phyloP scores from a whole-genome alignment of 2,113 vertebrate species.

The Limnothrissa miodon region DNA sequence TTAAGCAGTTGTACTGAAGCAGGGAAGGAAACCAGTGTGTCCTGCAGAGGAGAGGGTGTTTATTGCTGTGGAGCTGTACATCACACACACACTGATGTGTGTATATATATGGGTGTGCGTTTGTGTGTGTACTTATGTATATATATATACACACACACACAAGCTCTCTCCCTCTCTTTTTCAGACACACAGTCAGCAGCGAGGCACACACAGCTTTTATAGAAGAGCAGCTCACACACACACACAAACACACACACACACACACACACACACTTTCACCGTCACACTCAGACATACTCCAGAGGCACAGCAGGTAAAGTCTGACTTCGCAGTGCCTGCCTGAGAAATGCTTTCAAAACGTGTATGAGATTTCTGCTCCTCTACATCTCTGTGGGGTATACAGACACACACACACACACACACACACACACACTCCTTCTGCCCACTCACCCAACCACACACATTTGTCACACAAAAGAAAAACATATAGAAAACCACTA shows the following conservation, averaged over 20 bases:
- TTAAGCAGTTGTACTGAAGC: not conserved
- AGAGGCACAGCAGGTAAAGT: not conserved
- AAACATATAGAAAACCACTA: not conserved
- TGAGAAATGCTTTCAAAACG: not conserved
- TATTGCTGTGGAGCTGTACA: not conserved
- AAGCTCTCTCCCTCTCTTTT: no score
- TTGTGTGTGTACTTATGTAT: no score
- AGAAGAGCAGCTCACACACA: not conserved
- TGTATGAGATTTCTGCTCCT: not conserved
- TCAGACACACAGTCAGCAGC: no score
- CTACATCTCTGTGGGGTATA: not conserved
- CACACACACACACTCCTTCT: not conserved
- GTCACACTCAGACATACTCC: not conserved
- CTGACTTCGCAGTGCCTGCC: constrained; percentile 6
- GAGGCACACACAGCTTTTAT: no score
- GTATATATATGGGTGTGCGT: no score
- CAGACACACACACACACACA: not conserved
- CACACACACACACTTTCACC: not conserved
- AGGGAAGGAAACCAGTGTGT: not conserved
- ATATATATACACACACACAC: no score
- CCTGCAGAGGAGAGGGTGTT: not conserved
- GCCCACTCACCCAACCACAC: not conserved
- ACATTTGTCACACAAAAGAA: not conserved
- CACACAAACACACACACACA: constrained; percentile 24
- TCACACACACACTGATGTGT: no score